phyloP scores from a whole-genome alignment of 2,888 invertebrate species.

The Lycia hirtaria region DNA sequence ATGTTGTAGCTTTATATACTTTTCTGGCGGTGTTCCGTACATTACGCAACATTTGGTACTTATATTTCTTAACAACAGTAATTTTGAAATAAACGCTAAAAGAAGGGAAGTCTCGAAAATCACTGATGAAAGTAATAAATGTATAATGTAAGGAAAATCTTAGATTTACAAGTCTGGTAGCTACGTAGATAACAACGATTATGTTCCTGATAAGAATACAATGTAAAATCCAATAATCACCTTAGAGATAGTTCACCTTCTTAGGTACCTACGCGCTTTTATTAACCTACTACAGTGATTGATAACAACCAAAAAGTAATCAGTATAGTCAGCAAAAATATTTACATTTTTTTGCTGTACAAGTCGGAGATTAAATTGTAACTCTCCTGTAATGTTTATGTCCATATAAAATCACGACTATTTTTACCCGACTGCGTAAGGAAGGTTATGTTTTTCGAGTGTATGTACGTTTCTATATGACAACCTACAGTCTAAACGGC shows the following conservation, averaged over 20 bases:
- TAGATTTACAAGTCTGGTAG: slow-evolving; percentile 15
- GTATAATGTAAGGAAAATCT: neutral
- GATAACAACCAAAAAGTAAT: neutral
- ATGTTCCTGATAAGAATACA: slow-evolving; percentile 12
- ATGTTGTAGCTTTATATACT: too few species aligned
- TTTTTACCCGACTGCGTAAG: too few species aligned
- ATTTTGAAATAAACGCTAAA: neutral
- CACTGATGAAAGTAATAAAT: slow-evolving; percentile 9
- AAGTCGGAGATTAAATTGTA: too few species aligned
- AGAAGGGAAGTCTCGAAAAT: neutral
- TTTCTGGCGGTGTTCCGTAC: too few species aligned
- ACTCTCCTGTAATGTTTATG: too few species aligned
- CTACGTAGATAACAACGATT: slow-evolving; percentile 16
- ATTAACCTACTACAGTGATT: slow-evolving; percentile 14
- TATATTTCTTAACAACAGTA: too few species aligned
- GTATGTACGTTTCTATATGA: too few species aligned
- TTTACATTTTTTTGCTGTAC: too few species aligned
- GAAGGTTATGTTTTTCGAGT: too few species aligned
- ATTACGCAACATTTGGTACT: too few species aligned
- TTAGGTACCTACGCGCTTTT: slow-evolving; percentile 6
- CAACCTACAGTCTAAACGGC: too few species aligned
- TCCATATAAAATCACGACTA: too few species aligned
- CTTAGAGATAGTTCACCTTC: slow-evolving; percentile 15
- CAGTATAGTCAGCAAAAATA: neutral
- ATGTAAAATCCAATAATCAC: slow-evolving; percentile 15